Base-by-base conservation (phyloP, 2,797 vertebrate species). In the Enteromius mattozi region DNA sequence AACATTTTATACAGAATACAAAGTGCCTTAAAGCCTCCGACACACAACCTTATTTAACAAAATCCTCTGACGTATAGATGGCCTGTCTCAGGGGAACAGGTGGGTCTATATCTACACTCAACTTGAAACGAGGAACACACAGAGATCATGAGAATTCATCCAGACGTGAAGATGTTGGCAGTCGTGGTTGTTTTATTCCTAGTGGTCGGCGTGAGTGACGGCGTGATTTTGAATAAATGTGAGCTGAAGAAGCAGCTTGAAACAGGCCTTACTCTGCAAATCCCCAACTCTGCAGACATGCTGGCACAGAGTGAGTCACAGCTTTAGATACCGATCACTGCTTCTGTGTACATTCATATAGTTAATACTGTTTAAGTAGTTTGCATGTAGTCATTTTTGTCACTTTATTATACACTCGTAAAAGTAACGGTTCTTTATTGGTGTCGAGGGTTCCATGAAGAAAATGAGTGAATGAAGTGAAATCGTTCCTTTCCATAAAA, bases 281-380 rank as follows among this genome's bases (percentile, higher is more conserved):
- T 17, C 19, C 61, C 61, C 12, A 63, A 49, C 9, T 30, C 42
- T 19, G 12, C 77, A 16, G 59, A 79, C 9, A 0, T 79, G 16
- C 40, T 79, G 77, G 61, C 77, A 0, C 19, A 79, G 61, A 79
- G 77, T 79, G 4, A 79, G 77, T 42, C 51, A 9, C 3, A 40
- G 7, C 51, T 40, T 61, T 16, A 77, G 51, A 77, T 2, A 77
- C 5, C 0, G 17, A 54, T 54, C 47, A 8, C 33, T 37, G 33
- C 12, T 37, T 37, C 30, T 35, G 30, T 54, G 12, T 37, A 7
- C 5, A 14, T 21, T 33, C 27, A 51, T 21, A 35, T 19, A 30
- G 3, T 68, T 72, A n/a, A 40, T n/a, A n/a, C 10, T 9, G 21
- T 37, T 77, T 17, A 16, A 13, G 37, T 8, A 16, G 14, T 42